A percentile compares a stretch with the other conserved stretches of the same genome.
phyloP scores from a whole-genome alignment of 2,888 invertebrate genomes.

The Horisme vitalbata region DNA sequence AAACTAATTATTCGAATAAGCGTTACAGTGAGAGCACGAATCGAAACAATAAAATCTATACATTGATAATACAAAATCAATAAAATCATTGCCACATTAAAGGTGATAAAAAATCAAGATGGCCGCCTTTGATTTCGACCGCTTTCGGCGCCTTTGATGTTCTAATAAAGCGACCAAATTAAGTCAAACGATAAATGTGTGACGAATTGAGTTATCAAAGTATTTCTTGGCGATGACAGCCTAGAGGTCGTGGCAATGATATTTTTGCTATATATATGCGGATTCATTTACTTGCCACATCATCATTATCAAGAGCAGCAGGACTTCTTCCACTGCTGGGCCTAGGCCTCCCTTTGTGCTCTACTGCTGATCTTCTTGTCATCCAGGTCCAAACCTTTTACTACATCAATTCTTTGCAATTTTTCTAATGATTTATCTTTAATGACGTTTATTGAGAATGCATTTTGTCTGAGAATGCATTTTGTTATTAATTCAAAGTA shows the following conservation, averaged over 20 bases:
- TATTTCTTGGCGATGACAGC: constrained; percentile 61
- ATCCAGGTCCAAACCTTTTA: no score
- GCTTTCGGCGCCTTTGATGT: constrained; percentile 74
- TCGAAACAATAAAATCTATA: constrained; percentile 57
- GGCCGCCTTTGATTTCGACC: constrained; percentile 65
- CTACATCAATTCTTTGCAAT: no score
- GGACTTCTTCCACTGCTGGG: no score
- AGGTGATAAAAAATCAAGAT: constrained; percentile 38
- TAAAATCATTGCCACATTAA: constrained; percentile 67
- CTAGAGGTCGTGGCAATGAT: constrained; percentile 50
- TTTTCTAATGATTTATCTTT: no score
- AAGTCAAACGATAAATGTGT: constrained; percentile 79
- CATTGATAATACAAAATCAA: constrained; percentile 74
- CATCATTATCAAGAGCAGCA: no score
- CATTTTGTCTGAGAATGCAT: no score
- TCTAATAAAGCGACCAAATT: constrained; percentile 79
- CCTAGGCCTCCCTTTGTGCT: no score
- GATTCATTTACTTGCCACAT: constrained; percentile 5
- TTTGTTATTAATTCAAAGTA: no score
- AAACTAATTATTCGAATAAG: constrained; percentile 69
- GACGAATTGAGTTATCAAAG: constrained; percentile 80
- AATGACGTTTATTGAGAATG: no score
- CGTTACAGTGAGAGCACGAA: constrained; percentile 72
- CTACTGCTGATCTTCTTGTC: no score
- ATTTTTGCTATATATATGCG: constrained; percentile 34